These are phyloP conservation scores for Chouioia cunea DNA, from an alignment of 2,888 invertebrate genomes.

Conservation along the genomic window DNA sequence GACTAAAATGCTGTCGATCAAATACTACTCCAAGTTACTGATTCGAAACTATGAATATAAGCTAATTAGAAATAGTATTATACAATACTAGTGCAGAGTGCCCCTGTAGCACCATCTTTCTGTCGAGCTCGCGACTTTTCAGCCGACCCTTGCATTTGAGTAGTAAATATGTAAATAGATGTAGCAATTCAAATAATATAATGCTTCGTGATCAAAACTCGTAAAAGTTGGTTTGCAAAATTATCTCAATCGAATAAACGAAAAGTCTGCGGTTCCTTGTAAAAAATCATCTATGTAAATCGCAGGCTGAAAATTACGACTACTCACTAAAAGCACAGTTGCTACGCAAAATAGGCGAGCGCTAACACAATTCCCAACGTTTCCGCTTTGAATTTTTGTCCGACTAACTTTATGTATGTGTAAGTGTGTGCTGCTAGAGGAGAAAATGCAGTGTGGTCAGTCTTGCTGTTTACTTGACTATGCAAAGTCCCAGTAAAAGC, in stretches of 20 bases:
- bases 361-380: slow-evolving; percentile 41
- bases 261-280: slow-evolving; percentile 28
- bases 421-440: slow-evolving; percentile 27
- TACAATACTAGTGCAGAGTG: no score
- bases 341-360: slow-evolving; percentile 4
- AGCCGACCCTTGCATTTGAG: no score
- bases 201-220: neutral
- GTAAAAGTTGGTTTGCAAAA: slow-evolving; percentile 18
- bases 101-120: no score
- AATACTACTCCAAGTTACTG: no score
- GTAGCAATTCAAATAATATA: no score
- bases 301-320: slow-evolving; percentile 23
- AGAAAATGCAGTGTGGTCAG: slow-evolving; percentile 38
- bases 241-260: slow-evolving; percentile 11
- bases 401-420: neutral
- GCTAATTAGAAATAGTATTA: no score
- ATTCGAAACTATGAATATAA: no score
- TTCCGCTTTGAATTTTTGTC: slow-evolving; percentile 38
- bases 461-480: no score
- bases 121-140: no score
- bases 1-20: no score
- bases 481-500: slow-evolving; percentile 3
- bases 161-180: no score
- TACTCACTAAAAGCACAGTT: neutral
- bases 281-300: slow-evolving; percentile 31